These are phyloP conservation scores for Drosophila sordidula DNA, from an alignment of 2,888 invertebrate genomes.

Conservation along the genomic window DNA sequence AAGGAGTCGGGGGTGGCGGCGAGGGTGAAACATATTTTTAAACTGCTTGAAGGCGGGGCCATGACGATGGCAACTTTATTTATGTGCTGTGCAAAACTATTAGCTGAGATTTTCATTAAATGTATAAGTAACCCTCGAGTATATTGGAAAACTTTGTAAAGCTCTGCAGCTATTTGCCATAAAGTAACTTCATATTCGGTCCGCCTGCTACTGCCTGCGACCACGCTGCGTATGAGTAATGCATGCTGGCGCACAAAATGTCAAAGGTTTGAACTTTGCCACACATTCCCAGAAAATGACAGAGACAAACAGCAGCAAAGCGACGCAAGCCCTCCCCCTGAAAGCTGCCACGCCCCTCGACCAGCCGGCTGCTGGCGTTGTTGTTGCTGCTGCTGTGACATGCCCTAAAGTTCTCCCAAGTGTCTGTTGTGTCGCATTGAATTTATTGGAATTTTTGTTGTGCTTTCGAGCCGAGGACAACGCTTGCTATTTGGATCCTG, in stretches of 20 bases:
- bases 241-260: slow-evolving; percentile 74
- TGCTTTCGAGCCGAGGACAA: slow-evolving; percentile 58
- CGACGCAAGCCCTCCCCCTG: neutral
- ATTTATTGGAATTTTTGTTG: slow-evolving; percentile 80
- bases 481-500: slow-evolving; percentile 34
- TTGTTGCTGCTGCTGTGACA: slow-evolving; percentile 62
- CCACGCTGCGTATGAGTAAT: slow-evolving; percentile 77
- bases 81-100: slow-evolving; percentile 71
- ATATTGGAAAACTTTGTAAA: slow-evolving; percentile 71
- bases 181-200: slow-evolving; percentile 56
- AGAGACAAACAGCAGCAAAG: slow-evolving; percentile 61
- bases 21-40: slow-evolving; percentile 33
- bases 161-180: slow-evolving; percentile 50
- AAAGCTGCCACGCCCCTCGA: slow-evolving; percentile 36
- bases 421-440: slow-evolving; percentile 80
- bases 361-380: slow-evolving; percentile 20
- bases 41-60: slow-evolving; percentile 18
- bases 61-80: slow-evolving; percentile 54
- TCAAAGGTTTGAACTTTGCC: slow-evolving; percentile 79
- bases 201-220: slow-evolving; percentile 1
- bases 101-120: slow-evolving; percentile 78
- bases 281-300: slow-evolving; percentile 61
- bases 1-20: neutral
- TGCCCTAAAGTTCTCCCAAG: slow-evolving; percentile 79
- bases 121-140: slow-evolving; percentile 60